A percentile compares a stretch with the other conserved stretches of the same genome.
Evolutionary conservation across 1,140 invertebrate species (phyloP).

Genomic region (Bombus pascuorum): DNA sequence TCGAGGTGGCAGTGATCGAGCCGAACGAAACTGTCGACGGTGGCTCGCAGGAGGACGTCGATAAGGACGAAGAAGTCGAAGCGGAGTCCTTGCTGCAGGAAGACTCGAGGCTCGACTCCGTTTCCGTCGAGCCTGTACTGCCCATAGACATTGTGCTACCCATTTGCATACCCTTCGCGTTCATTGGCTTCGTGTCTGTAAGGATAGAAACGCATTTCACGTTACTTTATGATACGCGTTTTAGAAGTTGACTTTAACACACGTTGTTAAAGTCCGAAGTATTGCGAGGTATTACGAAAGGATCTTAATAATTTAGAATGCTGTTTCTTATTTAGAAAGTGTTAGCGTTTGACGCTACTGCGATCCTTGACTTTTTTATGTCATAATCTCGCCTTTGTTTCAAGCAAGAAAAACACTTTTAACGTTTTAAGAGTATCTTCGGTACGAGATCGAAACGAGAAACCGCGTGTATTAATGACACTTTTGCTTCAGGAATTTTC

Average conservation of each 20-base stretch:
- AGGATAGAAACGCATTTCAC: not conserved
- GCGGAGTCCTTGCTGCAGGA: constrained; percentile 80
- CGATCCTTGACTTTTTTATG: too few species aligned
- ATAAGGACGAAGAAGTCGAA: constrained; percentile 79
- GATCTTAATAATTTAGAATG: too few species aligned
- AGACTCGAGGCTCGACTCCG: constrained; percentile 80
- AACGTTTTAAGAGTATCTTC: too few species aligned
- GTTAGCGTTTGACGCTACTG: too few species aligned
- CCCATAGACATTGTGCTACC: constrained; percentile 81
- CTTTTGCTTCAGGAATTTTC: too few species aligned
- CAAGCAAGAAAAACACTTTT: too few species aligned
- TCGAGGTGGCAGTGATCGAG: constrained; percentile 47
- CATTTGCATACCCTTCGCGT: constrained; percentile 81
- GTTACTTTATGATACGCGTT: not conserved
- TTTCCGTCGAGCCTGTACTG: constrained; percentile 80
- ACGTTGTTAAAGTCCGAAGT: too few species aligned
- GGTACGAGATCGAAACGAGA: too few species aligned
- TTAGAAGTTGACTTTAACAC: not conserved
- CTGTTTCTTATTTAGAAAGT: too few species aligned
- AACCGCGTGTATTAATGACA: too few species aligned
- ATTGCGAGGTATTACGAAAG: too few species aligned
- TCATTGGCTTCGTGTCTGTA: constrained; percentile 78
- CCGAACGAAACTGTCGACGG: constrained; percentile 71
- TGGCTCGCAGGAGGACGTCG: constrained; percentile 79
- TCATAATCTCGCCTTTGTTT: too few species aligned